Conservation (phyloP, 2,797 vertebrate genomes). For the Xerus rutilus region DNA sequence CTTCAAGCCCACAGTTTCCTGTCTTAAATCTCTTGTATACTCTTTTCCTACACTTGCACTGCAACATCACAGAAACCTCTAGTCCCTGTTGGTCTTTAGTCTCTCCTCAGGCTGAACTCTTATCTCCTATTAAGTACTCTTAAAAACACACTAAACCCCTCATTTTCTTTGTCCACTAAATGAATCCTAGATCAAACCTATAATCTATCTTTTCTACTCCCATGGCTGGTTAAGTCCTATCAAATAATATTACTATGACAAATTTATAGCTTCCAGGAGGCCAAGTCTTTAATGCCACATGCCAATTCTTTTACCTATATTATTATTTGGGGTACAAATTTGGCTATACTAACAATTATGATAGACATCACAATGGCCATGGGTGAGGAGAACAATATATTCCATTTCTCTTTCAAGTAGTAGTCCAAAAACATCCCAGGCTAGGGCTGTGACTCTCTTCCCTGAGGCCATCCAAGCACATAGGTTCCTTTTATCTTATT, state of each 20-base stretch:
- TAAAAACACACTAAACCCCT: background rate
- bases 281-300: background rate
- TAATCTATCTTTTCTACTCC: background rate
- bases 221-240: background rate
- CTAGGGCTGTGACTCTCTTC: background rate
- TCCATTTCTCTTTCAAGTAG: background rate
- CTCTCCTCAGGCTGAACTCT: background rate
- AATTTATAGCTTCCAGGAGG: background rate
- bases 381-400: background rate
- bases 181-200: background rate
- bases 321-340: background rate
- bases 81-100: background rate
- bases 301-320: background rate
- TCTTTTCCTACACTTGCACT: background rate
- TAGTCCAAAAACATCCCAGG: background rate
- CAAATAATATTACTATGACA: background rate
- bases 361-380: background rate
- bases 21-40: background rate
- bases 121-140: background rate
- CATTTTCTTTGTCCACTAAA: background rate
- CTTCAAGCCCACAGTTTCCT: background rate
- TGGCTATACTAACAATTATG: background rate
- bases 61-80: background rate
- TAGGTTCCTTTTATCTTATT: background rate
- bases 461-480: background rate